Evolutionary conservation across 1,140 invertebrate species (phyloP).

Genomic region (Heliconius melpomene): DNA sequence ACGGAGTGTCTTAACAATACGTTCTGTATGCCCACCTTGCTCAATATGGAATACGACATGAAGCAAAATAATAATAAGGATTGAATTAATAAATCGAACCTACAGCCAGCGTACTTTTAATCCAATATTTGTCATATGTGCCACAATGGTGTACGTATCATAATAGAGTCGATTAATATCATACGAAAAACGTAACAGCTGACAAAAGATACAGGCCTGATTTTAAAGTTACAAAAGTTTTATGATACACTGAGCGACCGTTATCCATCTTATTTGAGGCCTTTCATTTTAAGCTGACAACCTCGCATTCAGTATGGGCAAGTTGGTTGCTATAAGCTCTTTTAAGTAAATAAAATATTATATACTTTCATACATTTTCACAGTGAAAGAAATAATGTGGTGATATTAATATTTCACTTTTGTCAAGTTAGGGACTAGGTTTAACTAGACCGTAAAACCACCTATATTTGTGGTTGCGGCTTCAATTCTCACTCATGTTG

Average conservation of each 20-base stretch:
- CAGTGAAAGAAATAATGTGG: no score
- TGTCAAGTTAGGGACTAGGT: no score
- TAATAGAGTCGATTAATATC: background rate
- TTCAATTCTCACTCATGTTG: background rate
- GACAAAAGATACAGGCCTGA: background rate
- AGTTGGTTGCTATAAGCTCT: background rate
- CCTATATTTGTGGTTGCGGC: background rate
- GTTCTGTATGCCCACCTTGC: no score
- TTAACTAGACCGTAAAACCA: no score
- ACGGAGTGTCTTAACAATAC: no score
- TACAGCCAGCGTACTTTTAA: no score
- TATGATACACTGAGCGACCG: background rate
- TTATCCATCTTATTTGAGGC: constrained; percentile 9
- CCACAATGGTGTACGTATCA: background rate
- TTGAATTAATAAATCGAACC: no score
- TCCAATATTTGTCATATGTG: no score
- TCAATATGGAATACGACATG: no score
- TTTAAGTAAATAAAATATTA: background rate
- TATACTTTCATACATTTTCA: background rate
- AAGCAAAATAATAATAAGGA: no score
- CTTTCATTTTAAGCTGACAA: constrained; percentile 1
- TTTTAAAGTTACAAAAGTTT: background rate
- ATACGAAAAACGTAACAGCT: background rate
- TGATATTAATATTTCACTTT: no score
- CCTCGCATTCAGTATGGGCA: background rate